These are phyloP conservation scores for Gobius niger DNA, from an alignment of 2,113 vertebrate species.

Conservation along the genomic window DNA sequence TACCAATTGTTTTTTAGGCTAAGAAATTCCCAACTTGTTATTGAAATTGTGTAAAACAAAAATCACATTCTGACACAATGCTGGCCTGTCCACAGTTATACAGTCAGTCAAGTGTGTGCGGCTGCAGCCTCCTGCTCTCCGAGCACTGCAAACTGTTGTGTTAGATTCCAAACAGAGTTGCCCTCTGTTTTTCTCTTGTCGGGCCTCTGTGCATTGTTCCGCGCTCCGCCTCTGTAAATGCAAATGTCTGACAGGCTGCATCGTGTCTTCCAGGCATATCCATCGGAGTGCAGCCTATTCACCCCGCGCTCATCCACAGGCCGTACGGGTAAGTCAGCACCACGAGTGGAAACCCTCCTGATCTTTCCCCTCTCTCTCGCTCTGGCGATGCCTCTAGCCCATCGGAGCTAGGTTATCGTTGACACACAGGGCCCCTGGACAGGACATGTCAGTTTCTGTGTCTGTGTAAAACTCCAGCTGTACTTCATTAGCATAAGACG, in stretches of 20 bases:
- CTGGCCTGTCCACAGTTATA: not conserved
- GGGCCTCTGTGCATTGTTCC: slow-evolving; percentile 71
- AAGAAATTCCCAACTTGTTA: too few relatives aligned
- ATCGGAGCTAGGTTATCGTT: slow-evolving; percentile 33
- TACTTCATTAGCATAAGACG: slow-evolving; percentile 54
- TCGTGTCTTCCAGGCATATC: slow-evolving; percentile 85
- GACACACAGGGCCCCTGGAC: slow-evolving; percentile 64
- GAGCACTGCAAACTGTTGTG: slow-evolving; percentile 43
- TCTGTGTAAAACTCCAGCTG: slow-evolving; percentile 47
- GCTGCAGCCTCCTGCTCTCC: slow-evolving; percentile 5
- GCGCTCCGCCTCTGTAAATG: slow-evolving; percentile 74
- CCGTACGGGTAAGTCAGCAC: slow-evolving; percentile 90
- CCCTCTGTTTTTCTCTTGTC: slow-evolving; percentile 51
- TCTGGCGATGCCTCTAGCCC: slow-evolving; percentile 30
- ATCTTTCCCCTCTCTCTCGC: slow-evolving; percentile 43
- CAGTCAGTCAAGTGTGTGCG: not conserved
- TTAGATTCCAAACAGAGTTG: slow-evolving; percentile 45
- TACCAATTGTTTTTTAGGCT: too few relatives aligned
- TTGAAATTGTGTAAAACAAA: not conserved
- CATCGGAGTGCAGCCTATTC: slow-evolving; percentile 91
- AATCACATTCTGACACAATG: not conserved
- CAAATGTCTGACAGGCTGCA: slow-evolving; percentile 70
- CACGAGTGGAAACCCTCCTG: slow-evolving; percentile 52
- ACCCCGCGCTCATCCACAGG: slow-evolving; percentile 93
- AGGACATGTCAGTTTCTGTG: slow-evolving; percentile 62